Conservation (phyloP, 2,888 invertebrate genomes). For the Standfussiana lucernea region DNA sequence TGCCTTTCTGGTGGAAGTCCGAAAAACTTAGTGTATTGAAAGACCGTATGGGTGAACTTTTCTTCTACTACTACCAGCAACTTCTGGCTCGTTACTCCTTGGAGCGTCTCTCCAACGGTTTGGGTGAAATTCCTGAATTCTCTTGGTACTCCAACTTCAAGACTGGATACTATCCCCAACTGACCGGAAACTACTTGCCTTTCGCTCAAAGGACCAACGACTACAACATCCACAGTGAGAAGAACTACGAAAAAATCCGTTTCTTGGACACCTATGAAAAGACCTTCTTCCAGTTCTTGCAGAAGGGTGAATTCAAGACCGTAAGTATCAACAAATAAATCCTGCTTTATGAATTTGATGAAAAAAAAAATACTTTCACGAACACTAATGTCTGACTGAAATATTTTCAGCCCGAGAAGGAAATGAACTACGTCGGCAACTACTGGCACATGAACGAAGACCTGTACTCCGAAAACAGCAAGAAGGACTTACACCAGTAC, state of each 20-base stretch:
- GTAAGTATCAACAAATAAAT: constrained; percentile 71
- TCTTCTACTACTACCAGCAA: constrained; percentile 92
- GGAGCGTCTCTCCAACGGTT: constrained; percentile 92
- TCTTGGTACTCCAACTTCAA: constrained; percentile 92
- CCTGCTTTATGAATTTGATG: not conserved
- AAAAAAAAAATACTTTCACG: not conserved
- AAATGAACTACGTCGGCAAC: constrained; percentile 89
- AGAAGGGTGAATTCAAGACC: constrained; percentile 91
- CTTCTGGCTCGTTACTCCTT: constrained; percentile 93
- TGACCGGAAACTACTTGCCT: constrained; percentile 77
- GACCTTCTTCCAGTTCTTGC: constrained; percentile 86
- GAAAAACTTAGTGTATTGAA: constrained; percentile 86
- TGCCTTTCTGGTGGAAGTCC: constrained; percentile 92
- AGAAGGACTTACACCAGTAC: constrained; percentile 81
- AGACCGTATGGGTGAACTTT: constrained; percentile 92
- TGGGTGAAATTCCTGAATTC: constrained; percentile 91
- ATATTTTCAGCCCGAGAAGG: constrained; percentile 80
- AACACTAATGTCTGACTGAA: not conserved
- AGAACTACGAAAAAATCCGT: constrained; percentile 84
- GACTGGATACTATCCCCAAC: constrained; percentile 79
- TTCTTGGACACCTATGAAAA: constrained; percentile 92
- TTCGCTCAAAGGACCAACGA: constrained; percentile 91
- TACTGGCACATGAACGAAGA: constrained; percentile 91
- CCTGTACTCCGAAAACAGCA: constrained; percentile 78
- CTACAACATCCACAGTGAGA: constrained; percentile 91